Evolutionary conservation across 2,113 vertebrate species (phyloP), one percentile per base, ranked within the genome.

Genomic region (Anguilla japonica): DNA sequence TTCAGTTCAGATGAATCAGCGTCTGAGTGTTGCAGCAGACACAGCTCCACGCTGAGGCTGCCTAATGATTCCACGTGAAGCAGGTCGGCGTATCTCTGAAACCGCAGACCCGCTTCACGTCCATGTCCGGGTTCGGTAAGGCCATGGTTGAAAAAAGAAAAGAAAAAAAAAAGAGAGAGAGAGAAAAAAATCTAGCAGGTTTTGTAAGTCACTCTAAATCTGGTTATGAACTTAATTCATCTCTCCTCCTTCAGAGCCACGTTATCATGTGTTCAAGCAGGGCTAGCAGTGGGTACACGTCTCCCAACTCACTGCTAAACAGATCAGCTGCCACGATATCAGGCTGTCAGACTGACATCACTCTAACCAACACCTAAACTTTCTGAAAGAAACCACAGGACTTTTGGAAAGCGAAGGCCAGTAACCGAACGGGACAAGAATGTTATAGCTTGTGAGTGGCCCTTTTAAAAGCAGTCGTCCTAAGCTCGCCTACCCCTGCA

Each of bases 401-500:
- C 84, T 79, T 88, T 93, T 92, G 87, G 88, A 57, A 86, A 90
- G 87, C 82, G 88, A 85, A 89, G 41, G 86, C 22, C 67, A 87
- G 91, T 91, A 93, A 91, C 91, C 89, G 90, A 91, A 92, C 90
- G 93, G 88, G 86, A 43, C 56, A 46, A 79, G 84, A 16, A 9
- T 71, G 75, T 94, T 95, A 86, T 94, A 95, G 94, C 92, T 94
- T 94, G 88, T 87, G 95, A 94, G 89, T 39, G 86, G 86, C 89
- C 89, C 89, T 94, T 93, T 89, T 89, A 87, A 86, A 81, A 56
- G 87, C 83, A 90, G 90, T 89, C 91, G 91, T 87, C 90, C 91
- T 88, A 91, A 91, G 90, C 89, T 92, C 87, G 86, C 89, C 87
- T 85, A 92, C 91, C 92, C 93, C 90, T 91, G 81, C 67, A 40